These are phyloP conservation scores for Malacoctenus gilli DNA, from an alignment of 2,797 vertebrate genomes.

Conservation along the genomic window DNA sequence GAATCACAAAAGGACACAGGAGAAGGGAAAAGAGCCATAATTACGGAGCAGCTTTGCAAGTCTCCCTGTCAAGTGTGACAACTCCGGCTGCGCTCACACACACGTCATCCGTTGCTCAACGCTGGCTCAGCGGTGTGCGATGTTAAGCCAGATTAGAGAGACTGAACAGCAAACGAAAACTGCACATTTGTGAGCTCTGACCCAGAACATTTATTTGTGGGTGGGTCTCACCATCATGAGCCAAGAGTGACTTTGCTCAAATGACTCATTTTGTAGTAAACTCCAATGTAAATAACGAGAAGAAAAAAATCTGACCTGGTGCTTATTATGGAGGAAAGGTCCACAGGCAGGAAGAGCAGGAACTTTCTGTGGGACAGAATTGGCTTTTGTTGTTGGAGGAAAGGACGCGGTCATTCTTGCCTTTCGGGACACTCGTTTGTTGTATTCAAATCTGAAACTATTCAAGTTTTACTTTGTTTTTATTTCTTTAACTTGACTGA, in stretches of 20 bases:
- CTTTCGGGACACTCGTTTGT: too few relatives aligned
- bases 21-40: conserved; percentile 1
- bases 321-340: too few relatives aligned
- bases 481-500: too few relatives aligned
- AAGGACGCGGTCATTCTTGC: too few relatives aligned
- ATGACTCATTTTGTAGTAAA: conserved; percentile 43
- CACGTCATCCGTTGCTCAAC: conserved; percentile 38
- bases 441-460: too few relatives aligned
- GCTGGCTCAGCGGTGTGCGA: conserved; percentile 18
- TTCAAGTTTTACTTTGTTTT: too few relatives aligned
- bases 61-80: conserved; percentile 41
- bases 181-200: conserved; percentile 36
- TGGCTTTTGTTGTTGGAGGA: too few relatives aligned
- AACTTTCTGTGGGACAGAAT: too few relatives aligned
- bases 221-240: conserved; percentile 22
- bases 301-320: too few relatives aligned
- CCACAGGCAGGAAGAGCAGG: too few relatives aligned
- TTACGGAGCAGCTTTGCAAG: conserved; percentile 20
- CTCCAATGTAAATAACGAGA: neutral
- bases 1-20: conserved; percentile 11
- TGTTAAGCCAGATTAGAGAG: conserved; percentile 52
- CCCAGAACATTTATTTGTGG: conserved; percentile 51
- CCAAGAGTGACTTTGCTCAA: conserved; percentile 38
- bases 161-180: conserved; percentile 26
- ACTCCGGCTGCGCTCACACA: conserved; percentile 33